Conservation (phyloP, 2,888 invertebrate genomes). For the Chalcis sispes region DNA sequence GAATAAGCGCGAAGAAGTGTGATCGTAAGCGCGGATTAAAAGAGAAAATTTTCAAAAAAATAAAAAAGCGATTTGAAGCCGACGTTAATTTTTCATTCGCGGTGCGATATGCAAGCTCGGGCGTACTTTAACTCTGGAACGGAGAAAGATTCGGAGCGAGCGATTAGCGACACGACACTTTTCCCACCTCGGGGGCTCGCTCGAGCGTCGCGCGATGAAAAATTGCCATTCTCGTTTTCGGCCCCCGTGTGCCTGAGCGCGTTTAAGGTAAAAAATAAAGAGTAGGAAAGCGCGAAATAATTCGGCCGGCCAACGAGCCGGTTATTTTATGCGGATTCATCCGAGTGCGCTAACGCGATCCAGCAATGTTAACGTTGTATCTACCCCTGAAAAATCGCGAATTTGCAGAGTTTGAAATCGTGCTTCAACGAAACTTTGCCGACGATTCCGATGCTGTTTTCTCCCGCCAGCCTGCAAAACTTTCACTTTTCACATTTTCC, state of each 20-base stretch:
- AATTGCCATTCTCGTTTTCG: constrained; percentile 22
- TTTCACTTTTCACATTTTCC: too few relatives aligned
- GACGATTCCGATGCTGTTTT: constrained; percentile 11
- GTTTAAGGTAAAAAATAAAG: background rate
- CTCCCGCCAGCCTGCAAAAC: background rate
- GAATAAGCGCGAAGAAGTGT: too few relatives aligned
- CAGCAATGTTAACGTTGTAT: too few relatives aligned
- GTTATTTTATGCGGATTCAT: constrained; percentile 16
- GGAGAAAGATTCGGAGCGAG: background rate
- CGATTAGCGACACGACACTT: constrained; percentile 26
- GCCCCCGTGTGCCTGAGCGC: background rate
- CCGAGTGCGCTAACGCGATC: constrained; percentile 9
- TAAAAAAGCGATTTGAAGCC: too few relatives aligned
- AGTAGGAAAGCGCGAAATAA: constrained; percentile 1
- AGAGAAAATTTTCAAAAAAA: too few relatives aligned
- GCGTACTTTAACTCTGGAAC: too few relatives aligned
- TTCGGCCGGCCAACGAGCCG: background rate
- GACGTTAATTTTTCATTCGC: too few relatives aligned
- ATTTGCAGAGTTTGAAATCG: background rate
- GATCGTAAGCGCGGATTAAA: too few relatives aligned
- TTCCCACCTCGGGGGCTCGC: background rate
- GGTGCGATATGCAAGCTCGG: too few relatives aligned
- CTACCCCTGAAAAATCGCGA: background rate
- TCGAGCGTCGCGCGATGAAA: too few relatives aligned
- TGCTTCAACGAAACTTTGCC: constrained; percentile 15